phyloP scores from a whole-genome alignment of 2,888 invertebrate genomes.

The Lissonota sp. region DNA sequence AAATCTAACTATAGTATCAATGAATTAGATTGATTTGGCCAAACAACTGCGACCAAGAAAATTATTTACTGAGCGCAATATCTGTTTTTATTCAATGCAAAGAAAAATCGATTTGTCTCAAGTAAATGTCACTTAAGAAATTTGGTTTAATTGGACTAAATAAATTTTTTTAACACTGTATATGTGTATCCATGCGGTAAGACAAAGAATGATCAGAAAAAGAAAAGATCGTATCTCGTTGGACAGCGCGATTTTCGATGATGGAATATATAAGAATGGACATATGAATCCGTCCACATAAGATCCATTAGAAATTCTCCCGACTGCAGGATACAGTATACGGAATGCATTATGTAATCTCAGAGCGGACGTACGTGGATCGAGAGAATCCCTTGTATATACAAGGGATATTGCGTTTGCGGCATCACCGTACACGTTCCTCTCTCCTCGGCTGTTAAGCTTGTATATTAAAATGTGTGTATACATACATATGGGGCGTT shows the following conservation, averaged over 20 bases:
- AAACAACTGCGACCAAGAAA: too few relatives aligned
- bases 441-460: not conserved
- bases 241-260: not conserved
- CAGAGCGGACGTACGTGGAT: conserved; percentile 67
- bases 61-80: too few relatives aligned
- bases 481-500: not conserved
- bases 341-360: conserved; percentile 71
- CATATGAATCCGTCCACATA: conserved; percentile 24
- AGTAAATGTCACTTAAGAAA: too few relatives aligned
- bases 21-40: too few relatives aligned
- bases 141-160: too few relatives aligned
- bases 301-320: conserved; percentile 63
- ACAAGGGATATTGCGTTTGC: conserved; percentile 32
- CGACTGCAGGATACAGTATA: conserved; percentile 59
- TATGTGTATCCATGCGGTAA: not conserved
- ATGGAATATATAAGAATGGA: conserved; percentile 39
- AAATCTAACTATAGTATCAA: too few relatives aligned
- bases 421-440: conserved; percentile 26
- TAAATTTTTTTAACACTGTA: too few relatives aligned
- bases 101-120: too few relatives aligned
- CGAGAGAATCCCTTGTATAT: conserved; percentile 39
- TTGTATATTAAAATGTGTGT: not conserved
- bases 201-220: not conserved
- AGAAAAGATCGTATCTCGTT: not conserved
- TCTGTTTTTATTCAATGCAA: too few relatives aligned